A percentile compares a stretch with the other conserved stretches of the same genome.
Evolutionary conservation across 2,888 invertebrate genomes (phyloP).

Genomic region (Eudasyphora cyanicolor): DNA sequence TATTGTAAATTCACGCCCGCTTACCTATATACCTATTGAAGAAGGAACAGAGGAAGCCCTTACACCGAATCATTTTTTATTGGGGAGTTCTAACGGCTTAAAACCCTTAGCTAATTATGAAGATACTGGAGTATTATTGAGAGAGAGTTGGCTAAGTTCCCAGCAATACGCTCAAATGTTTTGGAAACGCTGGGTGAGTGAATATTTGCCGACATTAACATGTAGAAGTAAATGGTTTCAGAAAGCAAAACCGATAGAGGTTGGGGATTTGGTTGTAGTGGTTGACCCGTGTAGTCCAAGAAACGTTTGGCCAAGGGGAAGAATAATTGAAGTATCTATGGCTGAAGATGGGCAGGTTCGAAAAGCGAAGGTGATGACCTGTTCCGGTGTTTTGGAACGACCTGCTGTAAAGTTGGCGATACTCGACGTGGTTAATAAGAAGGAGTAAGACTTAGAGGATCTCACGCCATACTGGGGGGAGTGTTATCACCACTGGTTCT

Average conservation of each 20-base stretch:
- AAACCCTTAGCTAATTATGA: background rate
- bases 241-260: constrained; percentile 33
- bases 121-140: background rate
- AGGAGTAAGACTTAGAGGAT: constrained; percentile 47
- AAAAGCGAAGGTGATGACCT: constrained; percentile 39
- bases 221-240: constrained; percentile 51
- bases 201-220: constrained; percentile 50
- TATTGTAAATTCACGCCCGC: background rate
- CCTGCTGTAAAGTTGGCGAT: constrained; percentile 37
- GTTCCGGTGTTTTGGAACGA: constrained; percentile 24
- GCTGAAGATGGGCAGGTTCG: constrained; percentile 63
- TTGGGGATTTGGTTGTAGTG: constrained; percentile 52
- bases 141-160: constrained; percentile 27
- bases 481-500: constrained; percentile 43
- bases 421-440: too few relatives aligned
- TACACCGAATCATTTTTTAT: constrained; percentile 39
- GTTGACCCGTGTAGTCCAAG: constrained; percentile 63
- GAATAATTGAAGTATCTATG: constrained; percentile 55
- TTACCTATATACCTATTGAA: constrained; percentile 31
- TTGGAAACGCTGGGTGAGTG: constrained; percentile 38
- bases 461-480: constrained; percentile 54
- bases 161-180: constrained; percentile 40
- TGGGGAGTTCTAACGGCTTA: background rate
- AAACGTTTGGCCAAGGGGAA: constrained; percentile 36
- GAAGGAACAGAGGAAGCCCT: constrained; percentile 27